Evolutionary conservation across 2,888 invertebrate genomes (phyloP).

Genomic region (Archips xylosteana): DNA sequence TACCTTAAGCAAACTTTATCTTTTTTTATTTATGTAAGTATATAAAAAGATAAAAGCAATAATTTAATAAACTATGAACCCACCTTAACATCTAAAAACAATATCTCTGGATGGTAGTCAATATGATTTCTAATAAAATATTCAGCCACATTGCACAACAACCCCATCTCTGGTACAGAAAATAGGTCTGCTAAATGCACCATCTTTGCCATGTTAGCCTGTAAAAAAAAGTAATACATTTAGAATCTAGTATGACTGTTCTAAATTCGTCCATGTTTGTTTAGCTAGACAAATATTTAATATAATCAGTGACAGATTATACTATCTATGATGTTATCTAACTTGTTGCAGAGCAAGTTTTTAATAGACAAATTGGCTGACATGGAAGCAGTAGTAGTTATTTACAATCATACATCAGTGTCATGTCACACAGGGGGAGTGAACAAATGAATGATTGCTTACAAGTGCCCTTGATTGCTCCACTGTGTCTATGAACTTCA

Average conservation of each 20-base stretch:
- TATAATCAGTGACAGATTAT: slow-evolving; percentile 28
- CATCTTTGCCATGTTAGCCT: slow-evolving; percentile 90
- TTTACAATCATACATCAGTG: slow-evolving; percentile 51
- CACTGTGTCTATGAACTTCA: slow-evolving; percentile 44
- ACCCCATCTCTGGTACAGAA: slow-evolving; percentile 98
- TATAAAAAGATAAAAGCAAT: background rate
- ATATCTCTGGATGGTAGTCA: slow-evolving; percentile 97
- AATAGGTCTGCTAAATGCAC: slow-evolving; percentile 98
- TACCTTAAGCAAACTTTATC: background rate
- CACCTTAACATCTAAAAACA: slow-evolving; percentile 97
- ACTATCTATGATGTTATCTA: slow-evolving; percentile 37
- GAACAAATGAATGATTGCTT: slow-evolving; percentile 80
- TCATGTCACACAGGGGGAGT: slow-evolving; percentile 56
- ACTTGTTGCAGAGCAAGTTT: slow-evolving; percentile 31
- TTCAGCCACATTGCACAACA: slow-evolving; percentile 97
- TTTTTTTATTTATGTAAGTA: background rate
- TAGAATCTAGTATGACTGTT: background rate
- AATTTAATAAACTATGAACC: slow-evolving; percentile 12
- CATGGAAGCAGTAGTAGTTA: slow-evolving; percentile 42
- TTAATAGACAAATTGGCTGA: slow-evolving; percentile 35
- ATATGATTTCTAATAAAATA: slow-evolving; percentile 95
- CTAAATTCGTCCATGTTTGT: background rate
- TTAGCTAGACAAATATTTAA: slow-evolving; percentile 8
- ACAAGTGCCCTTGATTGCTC: slow-evolving; percentile 75
- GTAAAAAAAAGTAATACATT: slow-evolving; percentile 44